Evolutionary conservation across 2,113 vertebrate species (phyloP).

Genomic region (Marmota flaviventris): DNA sequence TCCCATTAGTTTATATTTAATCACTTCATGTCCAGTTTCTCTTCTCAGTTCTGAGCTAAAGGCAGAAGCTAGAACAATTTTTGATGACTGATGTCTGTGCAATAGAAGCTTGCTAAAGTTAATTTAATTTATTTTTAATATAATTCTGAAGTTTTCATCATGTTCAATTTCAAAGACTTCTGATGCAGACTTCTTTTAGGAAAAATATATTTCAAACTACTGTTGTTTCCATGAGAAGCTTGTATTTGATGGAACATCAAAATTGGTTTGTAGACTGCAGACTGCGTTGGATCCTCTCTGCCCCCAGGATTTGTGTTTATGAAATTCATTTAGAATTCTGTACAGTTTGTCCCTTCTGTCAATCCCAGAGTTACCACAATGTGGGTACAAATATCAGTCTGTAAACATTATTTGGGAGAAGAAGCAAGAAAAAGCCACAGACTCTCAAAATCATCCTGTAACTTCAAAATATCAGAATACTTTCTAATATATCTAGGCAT

Average conservation of each 20-base stretch:
- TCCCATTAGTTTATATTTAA: background rate
- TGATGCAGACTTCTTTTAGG: background rate
- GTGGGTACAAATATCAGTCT: background rate
- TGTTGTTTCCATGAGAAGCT: background rate
- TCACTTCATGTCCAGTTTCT: background rate
- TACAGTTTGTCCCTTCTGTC: background rate
- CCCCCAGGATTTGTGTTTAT: constrained; percentile 32
- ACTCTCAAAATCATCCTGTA: background rate
- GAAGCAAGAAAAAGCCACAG: constrained; percentile 17
- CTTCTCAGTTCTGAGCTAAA: background rate
- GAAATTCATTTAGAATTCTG: constrained; percentile 47
- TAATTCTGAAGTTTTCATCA: constrained; percentile 6
- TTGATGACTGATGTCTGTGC: background rate
- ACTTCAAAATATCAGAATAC: background rate
- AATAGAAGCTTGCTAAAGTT: background rate
- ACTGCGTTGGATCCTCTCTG: background rate
- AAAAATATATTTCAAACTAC: background rate
- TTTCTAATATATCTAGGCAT: background rate
- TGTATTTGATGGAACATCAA: constrained; percentile 13
- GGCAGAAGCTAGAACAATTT: background rate
- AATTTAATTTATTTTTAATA: constrained; percentile 22
- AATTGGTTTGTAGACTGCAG: constrained; percentile 17
- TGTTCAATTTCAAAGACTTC: constrained; percentile 5
- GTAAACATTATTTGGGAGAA: background rate
- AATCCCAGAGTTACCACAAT: background rate